Evolutionary conservation across 1,140 invertebrate species (phyloP).

Genomic region (Cepaea nemoralis): DNA sequence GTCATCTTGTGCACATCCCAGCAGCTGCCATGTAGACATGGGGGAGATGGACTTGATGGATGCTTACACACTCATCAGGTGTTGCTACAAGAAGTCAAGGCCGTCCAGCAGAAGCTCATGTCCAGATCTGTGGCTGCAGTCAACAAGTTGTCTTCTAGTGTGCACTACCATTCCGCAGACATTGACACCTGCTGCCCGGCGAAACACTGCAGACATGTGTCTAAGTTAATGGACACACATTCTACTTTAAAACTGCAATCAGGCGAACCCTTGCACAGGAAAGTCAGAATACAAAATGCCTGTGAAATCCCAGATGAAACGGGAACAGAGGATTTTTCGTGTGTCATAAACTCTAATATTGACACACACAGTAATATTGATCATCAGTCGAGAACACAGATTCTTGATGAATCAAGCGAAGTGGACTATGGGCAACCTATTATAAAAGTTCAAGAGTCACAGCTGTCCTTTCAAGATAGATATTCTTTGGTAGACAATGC

Average conservation of each 20-base stretch:
- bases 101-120: neutral
- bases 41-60: neutral
- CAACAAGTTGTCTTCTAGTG: neutral
- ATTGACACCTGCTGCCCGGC: neutral
- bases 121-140: neutral
- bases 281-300: neutral
- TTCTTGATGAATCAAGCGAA: neutral
- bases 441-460: neutral
- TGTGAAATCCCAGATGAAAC: neutral
- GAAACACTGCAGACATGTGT: neutral
- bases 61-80: neutral
- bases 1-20: neutral
- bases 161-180: neutral
- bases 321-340: neutral
- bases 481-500: neutral
- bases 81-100: neutral
- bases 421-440: neutral
- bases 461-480: neutral
- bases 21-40: neutral
- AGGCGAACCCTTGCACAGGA: neutral
- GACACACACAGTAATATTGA: neutral
- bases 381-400: neutral
- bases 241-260: neutral
- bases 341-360: neutral
- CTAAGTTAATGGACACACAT: neutral